phyloP scores from a whole-genome alignment of 2,797 vertebrate genomes.

The Pipistrellus nathusii region DNA sequence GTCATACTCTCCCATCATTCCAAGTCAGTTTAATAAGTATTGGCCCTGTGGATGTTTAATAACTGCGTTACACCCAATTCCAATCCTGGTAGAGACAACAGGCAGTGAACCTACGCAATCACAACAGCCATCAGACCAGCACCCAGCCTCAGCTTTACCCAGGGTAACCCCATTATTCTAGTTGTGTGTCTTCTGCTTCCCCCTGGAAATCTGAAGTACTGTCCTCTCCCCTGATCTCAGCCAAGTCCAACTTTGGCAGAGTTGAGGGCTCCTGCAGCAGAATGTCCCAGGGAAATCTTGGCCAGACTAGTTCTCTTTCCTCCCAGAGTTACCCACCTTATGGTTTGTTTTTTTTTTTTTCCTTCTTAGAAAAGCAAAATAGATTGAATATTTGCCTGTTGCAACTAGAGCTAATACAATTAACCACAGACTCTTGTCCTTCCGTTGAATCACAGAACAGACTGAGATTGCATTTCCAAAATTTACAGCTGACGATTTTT shows the following conservation, averaged over 20 bases:
- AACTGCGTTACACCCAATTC: neutral
- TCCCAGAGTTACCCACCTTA: neutral
- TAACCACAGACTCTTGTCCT: neutral
- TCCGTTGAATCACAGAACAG: neutral
- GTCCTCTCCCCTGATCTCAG: neutral
- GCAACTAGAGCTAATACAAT: neutral
- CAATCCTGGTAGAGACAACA: neutral
- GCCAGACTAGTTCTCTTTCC: neutral
- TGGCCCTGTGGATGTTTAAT: neutral
- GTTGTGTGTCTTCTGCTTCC: neutral
- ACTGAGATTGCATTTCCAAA: constrained; percentile 24
- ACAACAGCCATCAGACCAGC: neutral
- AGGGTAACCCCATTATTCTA: neutral
- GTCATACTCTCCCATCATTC: neutral
- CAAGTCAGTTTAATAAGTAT: neutral
- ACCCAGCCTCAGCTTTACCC: neutral
- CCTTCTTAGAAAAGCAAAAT: constrained; percentile 56
- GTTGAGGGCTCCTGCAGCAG: neutral
- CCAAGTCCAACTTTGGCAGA: neutral
- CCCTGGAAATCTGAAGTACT: neutral
- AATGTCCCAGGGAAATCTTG: neutral
- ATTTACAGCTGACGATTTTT: constrained; percentile 57
- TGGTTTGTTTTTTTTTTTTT: neutral
- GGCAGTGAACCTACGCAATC: neutral
- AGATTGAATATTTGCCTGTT: constrained; percentile 37